Base-by-base conservation (phyloP, 2,797 vertebrate species). In the Pipistrellus pipistrellus region DNA sequence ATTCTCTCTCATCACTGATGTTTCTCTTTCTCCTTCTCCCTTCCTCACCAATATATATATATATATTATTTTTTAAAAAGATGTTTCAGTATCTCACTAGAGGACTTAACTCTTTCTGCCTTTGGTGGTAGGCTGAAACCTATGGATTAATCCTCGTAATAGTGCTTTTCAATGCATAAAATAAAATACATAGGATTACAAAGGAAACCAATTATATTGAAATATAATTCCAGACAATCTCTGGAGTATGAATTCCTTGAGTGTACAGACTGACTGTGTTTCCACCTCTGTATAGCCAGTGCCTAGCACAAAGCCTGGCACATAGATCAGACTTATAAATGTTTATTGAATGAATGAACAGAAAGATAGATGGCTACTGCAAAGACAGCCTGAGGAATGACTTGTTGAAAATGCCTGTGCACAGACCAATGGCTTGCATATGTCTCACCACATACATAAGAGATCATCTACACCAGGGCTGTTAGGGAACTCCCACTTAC, bases 291-390 rank as follows among this genome's bases (percentile, higher is more conserved):
- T 62, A 90, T 14, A 71, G 46, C 78, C 77, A 91, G 95, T 95
- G 92, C 80, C 57, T 51, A 85, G 88, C 82, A 93, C 95, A 94
- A 85, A 93, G 59, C 76, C 91, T 89, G 76, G 93, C 84, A 96
- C n/a, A 48, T 51, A 91, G 44, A 77, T 55, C 30, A 57, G 46
- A 46, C 69, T 88, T 85, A 64, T 41, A 93, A 76, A 76, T 44
- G 62, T 85, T 92, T 95, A 89, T 89, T 91, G 85, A 93, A 77
- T 88, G 46, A 87, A 66, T 48, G 51, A 66, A 87, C 57, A 93
- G 90, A 92, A 93, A 93, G 64, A 89, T 35, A 93, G 75, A 95
- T 73, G 59, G 92, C 92, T 91, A 77, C 81, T 91, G 81, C 90
- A 68, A 94, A 89, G 71, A 95, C 76, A 94, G 80, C 59, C 91